Base-by-base conservation (phyloP, 2,888 invertebrate genomes). In the Trypoxylon attenuatum region DNA sequence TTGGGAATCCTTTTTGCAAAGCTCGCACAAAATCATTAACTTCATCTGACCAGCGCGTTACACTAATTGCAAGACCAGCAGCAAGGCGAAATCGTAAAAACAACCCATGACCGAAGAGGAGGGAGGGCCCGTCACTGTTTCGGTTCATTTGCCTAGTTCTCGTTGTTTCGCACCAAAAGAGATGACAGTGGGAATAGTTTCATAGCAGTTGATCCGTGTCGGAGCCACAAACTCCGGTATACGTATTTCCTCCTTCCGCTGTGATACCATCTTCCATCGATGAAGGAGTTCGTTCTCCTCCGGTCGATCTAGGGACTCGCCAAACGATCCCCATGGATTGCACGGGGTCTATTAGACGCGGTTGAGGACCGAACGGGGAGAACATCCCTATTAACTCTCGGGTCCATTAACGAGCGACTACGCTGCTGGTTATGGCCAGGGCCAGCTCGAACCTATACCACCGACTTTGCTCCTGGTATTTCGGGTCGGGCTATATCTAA, bases 361-460 rank as follows among this genome's bases (percentile, higher is more conserved):
- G n/a, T n/a, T n/a, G n/a, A n/a, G n/a, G n/a, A n/a, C n/a, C n/a
- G n/a, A n/a, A n/a, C 25, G 25, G 43, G 10, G 15, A n/a, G 50
- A 49, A 50, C 39, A 18, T 22, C 23, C 46, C 51, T 54, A 58
- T 69, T 65, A 65, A 56, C 65, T 62, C 53, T 56, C 38, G 47
- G 58, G 61, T 71, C 61, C 59, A 69, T 71, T 69, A 69, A 65
- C 57, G 29, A 49, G 13, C 27, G 51, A 1, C 21, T 43, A 43
- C 13, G 10, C 1, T 33, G 10, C 10, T 13, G 33, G 33, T 33
- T 33, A 33, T 10, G 33, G n/a, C n/a, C n/a, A n/a, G n/a, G 33
- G 33, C 33, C n/a, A n/a, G n/a, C n/a, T n/a, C n/a, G n/a, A n/a
- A n/a, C n/a, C n/a, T 25, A 25, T 25, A 5, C 13, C 13, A 13